These are phyloP conservation scores for Alces alces DNA, from an alignment of 2,113 vertebrate genomes.

Conservation along the genomic window DNA sequence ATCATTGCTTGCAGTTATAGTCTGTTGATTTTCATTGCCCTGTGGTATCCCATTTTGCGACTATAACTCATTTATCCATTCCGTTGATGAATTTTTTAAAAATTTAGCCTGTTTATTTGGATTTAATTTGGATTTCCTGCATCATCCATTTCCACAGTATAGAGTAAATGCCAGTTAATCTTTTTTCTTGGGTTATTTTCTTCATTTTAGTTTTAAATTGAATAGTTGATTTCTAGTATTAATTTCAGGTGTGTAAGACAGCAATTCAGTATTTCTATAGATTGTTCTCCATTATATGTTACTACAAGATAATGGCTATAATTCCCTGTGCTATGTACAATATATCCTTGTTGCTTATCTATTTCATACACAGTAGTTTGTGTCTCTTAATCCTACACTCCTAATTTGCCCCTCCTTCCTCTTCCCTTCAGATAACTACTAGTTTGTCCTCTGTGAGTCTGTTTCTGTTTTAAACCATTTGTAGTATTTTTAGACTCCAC, in stretches of 20 bases:
- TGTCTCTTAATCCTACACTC: background rate
- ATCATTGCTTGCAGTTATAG: background rate
- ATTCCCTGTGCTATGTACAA: background rate
- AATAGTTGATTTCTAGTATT: background rate
- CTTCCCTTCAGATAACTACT: background rate
- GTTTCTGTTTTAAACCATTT: background rate
- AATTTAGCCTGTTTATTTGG: background rate
- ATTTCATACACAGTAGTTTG: background rate
- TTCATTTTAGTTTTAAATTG: background rate
- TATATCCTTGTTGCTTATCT: background rate
- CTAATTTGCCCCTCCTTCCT: background rate
- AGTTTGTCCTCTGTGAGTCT: background rate
- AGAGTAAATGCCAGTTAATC: background rate
- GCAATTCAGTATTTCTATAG: background rate
- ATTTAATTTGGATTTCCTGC: slow-evolving; percentile 38
- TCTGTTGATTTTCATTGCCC: background rate
- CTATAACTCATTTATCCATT: background rate
- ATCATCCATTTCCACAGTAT: background rate
- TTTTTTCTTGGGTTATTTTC: background rate
- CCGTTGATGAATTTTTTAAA: background rate
- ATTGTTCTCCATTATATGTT: background rate
- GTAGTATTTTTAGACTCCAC: background rate
- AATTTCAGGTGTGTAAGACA: background rate
- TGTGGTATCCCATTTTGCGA: background rate
- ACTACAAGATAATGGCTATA: background rate